Conservation (phyloP, 2,797 vertebrate genomes). For the Anisognathus igniventris region DNA sequence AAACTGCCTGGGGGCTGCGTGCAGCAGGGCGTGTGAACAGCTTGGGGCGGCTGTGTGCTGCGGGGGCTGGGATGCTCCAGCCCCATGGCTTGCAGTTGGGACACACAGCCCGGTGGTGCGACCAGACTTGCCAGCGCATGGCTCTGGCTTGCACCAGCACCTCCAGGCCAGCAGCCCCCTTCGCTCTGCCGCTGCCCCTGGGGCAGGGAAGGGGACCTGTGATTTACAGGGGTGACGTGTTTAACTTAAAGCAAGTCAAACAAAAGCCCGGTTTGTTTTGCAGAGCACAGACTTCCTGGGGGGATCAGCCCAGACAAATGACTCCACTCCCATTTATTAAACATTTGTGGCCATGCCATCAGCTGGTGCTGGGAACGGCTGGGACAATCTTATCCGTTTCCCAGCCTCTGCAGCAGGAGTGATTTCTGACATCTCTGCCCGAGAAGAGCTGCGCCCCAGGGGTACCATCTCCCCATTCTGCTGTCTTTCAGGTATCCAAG, state of each 20-base stretch:
- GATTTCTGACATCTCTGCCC: fast-evolving
- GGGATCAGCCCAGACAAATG: constrained; percentile 30
- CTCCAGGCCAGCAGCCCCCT: neutral
- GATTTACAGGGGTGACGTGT: constrained; percentile 57
- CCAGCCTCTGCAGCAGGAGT: neutral
- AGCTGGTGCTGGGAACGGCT: neutral
- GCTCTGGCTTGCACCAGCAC: neutral
- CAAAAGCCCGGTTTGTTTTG: constrained; percentile 47
- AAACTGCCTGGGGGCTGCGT: neutral
- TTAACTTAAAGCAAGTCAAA: constrained; percentile 49
- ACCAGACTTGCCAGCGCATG: neutral
- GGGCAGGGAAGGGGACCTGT: constrained; percentile 19
- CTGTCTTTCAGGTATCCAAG: neutral
- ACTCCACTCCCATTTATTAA: constrained; percentile 24
- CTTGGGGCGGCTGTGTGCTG: neutral
- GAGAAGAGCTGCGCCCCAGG: neutral
- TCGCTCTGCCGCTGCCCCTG: neutral
- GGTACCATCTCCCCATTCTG: fast-evolving
- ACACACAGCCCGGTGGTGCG: neutral
- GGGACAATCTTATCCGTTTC: neutral
- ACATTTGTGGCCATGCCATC: neutral
- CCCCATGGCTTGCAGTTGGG: fast-evolving
- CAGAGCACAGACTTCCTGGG: neutral
- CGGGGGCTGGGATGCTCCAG: neutral
- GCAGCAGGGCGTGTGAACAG: fast-evolving